Percentiles rank a stretch among this genome's conserved stretches.
phyloP scores from a whole-genome alignment of 2,797 vertebrate genomes.

The Silurus lanzhouensis region DNA sequence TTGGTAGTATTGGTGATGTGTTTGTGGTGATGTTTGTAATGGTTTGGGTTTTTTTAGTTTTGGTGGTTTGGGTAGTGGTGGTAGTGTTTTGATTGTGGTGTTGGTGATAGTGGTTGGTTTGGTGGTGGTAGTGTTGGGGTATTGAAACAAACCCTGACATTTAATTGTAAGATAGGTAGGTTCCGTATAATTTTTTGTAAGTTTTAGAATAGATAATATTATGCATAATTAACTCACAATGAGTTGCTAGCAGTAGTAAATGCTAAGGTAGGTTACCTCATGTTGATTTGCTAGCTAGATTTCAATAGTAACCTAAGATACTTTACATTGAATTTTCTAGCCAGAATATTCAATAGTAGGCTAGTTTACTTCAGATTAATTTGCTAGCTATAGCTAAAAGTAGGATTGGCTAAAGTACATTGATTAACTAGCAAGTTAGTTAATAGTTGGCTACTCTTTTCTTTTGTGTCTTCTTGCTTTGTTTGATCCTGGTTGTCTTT shows the following conservation, averaged over 20 bases:
- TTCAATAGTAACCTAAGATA: neutral
- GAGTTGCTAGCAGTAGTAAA: neutral
- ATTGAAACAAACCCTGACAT: too few relatives aligned
- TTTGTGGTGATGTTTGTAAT: too few relatives aligned
- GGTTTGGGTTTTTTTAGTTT: too few relatives aligned
- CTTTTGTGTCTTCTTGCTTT: neutral
- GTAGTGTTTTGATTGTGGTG: too few relatives aligned
- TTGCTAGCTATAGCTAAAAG: neutral
- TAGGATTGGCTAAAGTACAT: neutral
- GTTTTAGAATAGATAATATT: neutral
- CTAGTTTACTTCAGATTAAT: neutral
- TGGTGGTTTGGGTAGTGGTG: too few relatives aligned
- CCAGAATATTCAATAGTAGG: neutral
- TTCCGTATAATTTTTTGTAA: too few relatives aligned
- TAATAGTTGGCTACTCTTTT: neutral
- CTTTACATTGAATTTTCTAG: neutral
- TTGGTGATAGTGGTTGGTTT: too few relatives aligned
- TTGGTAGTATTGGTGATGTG: too few relatives aligned
- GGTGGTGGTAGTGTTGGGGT: too few relatives aligned
- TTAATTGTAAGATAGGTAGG: neutral
- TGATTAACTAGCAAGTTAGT: neutral
- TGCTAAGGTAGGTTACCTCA: neutral
- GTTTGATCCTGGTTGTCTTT: neutral
- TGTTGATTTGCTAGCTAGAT: neutral
- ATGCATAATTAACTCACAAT: neutral